Evolutionary conservation across 2,113 vertebrate species (phyloP).

Genomic region (Rallus limicola): DNA sequence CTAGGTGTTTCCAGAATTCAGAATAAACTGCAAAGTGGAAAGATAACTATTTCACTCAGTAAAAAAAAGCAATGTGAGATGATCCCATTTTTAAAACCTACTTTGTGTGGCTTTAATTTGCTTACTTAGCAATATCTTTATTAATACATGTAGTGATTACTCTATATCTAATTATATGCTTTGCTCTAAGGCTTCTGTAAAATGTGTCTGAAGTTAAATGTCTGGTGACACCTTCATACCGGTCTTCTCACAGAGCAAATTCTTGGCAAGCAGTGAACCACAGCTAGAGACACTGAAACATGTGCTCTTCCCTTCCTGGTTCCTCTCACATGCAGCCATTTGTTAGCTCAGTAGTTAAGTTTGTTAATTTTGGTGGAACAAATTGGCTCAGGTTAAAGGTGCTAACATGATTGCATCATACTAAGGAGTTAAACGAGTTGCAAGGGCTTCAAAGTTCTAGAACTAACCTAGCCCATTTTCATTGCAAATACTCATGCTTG

Average conservation of each 20-base stretch:
- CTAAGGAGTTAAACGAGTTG: background rate
- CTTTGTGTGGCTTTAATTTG: background rate
- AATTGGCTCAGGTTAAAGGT: background rate
- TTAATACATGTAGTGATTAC: background rate
- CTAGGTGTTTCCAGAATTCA: slow-evolving; percentile 72
- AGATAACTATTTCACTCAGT: slow-evolving; percentile 43
- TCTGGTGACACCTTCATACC: background rate
- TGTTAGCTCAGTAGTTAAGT: background rate
- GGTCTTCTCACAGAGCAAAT: background rate
- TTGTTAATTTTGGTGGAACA: background rate
- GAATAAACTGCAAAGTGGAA: slow-evolving; percentile 70
- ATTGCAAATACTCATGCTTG: background rate
- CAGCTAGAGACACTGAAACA: background rate
- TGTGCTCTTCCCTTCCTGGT: background rate
- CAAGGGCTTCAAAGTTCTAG: background rate
- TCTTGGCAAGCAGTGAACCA: background rate
- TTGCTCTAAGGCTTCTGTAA: background rate
- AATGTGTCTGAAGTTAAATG: background rate
- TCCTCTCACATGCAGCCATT: background rate
- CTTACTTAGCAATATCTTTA: background rate
- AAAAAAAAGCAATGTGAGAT: background rate
- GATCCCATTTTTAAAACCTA: background rate
- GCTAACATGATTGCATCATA: background rate
- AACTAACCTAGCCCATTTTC: background rate
- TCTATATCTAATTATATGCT: background rate